These are phyloP conservation scores for Mungos mungo DNA, from an alignment of 2,113 vertebrate species.

Conservation along the genomic window DNA sequence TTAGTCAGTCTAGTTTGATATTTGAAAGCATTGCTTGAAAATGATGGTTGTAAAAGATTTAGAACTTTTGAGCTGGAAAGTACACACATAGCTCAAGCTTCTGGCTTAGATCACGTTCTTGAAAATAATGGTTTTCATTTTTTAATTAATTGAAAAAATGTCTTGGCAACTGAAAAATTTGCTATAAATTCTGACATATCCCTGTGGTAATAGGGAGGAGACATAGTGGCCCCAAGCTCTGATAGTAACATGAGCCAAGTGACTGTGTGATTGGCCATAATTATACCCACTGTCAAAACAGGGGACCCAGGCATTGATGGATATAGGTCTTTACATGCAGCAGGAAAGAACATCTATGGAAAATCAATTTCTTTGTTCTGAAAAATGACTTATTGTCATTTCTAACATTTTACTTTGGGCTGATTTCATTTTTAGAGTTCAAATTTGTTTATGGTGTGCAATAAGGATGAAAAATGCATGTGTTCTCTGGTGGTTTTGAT, in stretches of 20 bases:
- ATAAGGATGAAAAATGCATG: constrained; percentile 41
- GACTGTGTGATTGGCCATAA: constrained; percentile 49
- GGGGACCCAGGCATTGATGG: constrained; percentile 50
- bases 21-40: constrained; percentile 3
- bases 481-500: constrained; percentile 44
- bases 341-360: constrained; percentile 60
- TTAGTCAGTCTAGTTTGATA: not conserved
- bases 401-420: constrained; percentile 67
- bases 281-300: constrained; percentile 73
- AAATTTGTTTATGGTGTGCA: constrained; percentile 47
- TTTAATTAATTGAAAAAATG: constrained; percentile 43
- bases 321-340: constrained; percentile 44
- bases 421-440: constrained; percentile 72
- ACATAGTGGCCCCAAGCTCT: constrained; percentile 57
- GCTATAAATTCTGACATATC: not conserved
- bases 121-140: constrained; percentile 8
- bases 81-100: not conserved
- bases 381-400: constrained; percentile 76
- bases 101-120: not conserved
- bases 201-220: constrained; percentile 21
- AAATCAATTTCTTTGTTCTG: constrained; percentile 73
- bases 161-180: not conserved
- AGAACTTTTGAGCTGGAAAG: not conserved
- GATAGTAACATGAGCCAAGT: not conserved
- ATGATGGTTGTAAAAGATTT: not conserved